phyloP scores from a whole-genome alignment of 2,797 vertebrate species.

The Rhynchonycteris naso region DNA sequence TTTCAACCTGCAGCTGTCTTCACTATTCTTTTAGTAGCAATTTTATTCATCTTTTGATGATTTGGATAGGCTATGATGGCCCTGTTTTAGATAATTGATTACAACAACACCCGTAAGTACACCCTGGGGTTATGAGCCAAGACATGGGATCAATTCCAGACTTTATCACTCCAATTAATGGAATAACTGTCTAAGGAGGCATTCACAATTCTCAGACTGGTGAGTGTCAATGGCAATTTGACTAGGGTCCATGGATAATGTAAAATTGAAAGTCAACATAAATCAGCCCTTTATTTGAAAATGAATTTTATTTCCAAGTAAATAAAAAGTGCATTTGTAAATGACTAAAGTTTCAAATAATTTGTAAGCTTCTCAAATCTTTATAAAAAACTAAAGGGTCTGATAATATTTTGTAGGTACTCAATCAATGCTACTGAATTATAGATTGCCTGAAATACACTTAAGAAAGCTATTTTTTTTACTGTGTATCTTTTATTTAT shows the following conservation, averaged over 20 bases:
- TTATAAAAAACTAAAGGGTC: background rate
- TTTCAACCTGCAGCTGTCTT: background rate
- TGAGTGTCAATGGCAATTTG: background rate
- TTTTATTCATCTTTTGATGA: constrained; percentile 64
- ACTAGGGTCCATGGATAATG: background rate
- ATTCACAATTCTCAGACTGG: constrained; percentile 25
- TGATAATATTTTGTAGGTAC: background rate
- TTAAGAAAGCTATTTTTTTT: background rate
- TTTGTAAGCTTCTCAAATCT: constrained; percentile 1
- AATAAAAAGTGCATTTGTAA: constrained; percentile 50
- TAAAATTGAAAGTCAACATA: constrained; percentile 50
- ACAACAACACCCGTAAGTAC: constrained; percentile 50
- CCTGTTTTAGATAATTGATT: constrained; percentile 63
- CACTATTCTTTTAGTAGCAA: constrained; percentile 40
- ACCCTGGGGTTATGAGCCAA: constrained; percentile 55
- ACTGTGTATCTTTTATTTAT: background rate
- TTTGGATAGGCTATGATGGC: constrained; percentile 9
- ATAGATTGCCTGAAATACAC: background rate
- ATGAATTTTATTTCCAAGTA: constrained; percentile 45
- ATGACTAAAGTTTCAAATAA: constrained; percentile 32
- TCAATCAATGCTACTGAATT: background rate
- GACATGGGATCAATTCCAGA: constrained; percentile 26
- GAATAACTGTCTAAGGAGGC: constrained; percentile 22
- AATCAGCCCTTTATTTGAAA: constrained; percentile 49
- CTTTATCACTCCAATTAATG: constrained; percentile 56